Evolutionary conservation across 2,888 invertebrate genomes (phyloP), one percentile per base, ranked within the genome.

Genomic region (Caenorhabditis macrosperma): DNA sequence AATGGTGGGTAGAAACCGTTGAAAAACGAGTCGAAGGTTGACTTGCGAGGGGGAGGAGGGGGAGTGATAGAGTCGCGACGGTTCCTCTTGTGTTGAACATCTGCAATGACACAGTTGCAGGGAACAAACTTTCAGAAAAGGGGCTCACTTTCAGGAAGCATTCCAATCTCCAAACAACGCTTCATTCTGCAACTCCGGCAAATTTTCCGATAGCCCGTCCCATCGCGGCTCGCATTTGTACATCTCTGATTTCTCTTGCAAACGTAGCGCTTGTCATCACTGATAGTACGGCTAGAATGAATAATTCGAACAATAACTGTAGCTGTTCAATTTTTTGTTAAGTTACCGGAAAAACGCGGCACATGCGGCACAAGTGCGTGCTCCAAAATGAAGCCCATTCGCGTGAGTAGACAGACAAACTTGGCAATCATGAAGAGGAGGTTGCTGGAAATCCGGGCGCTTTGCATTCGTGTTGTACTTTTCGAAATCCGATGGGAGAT

Each of bases 331-430:
- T 50, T 33, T 15, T 24, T 15, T n/a, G 26, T n/a, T 9, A 17
- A 17, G 22, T 7, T 61, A 63, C 61, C 82, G 71, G 64, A 86
- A 86, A 72, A 89, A 89, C 2, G 88, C 89, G 0, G 89, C 89
- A 72, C 89, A 89, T 1, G 89, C 89, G 0, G 89, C 89, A 67
- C 89, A 89, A 0, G 89, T 89, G 9, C 87, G 74, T 0, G 89
- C 89, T 0, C 89, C 89, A 75, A 89, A 89, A 55, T 89, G 89
- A 24, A 89, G 83, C 0, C 89, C 89, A 72, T 89, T 89, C 2
- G 89, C 88, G n/a, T 84, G 84, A 3, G 87, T 88, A 20, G 88
- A 82, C 20, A 82, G 79, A 59, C 89, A 89, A 5, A 89, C 89
- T 79, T 72, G 72, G 38, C 78, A 78, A 30, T 78, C 78, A n/a